A percentile compares a stretch with the other conserved stretches of the same genome.
Conservation (phyloP, 2,888 invertebrate species). For the Poecilobothrus nobilitatus region DNA sequence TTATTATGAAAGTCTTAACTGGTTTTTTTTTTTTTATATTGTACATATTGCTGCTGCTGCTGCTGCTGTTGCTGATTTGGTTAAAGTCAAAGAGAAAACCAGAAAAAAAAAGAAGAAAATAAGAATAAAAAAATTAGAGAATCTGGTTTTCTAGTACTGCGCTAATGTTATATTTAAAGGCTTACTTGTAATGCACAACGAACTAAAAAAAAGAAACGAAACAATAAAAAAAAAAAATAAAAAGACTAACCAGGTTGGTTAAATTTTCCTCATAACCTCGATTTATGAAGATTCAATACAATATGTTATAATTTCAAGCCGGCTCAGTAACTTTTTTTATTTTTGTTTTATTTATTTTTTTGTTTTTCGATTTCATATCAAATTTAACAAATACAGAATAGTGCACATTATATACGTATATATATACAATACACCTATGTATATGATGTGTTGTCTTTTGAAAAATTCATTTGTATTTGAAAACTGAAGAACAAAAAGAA, state of each 20-base stretch:
- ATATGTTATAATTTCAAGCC: not conserved
- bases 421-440: too few relatives aligned
- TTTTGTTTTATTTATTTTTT: too few relatives aligned
- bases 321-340: not conserved
- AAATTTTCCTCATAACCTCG: slow-evolving; percentile 1
- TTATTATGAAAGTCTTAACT: not conserved
- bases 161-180: not conserved
- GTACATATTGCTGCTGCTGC: not conserved
- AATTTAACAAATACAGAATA: too few relatives aligned
- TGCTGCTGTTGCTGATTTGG: not conserved
- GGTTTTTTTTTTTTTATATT: not conserved
- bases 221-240: not conserved
- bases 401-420: too few relatives aligned
- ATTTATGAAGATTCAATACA: not conserved
- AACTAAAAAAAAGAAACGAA: not conserved
- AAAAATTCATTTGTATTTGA: too few relatives aligned
- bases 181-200: not conserved
- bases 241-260: not conserved
- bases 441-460: too few relatives aligned
- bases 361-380: too few relatives aligned
- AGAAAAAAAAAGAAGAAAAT: not conserved
- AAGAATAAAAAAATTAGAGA: not conserved
- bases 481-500: too few relatives aligned
- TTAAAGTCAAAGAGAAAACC: not conserved
- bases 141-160: not conserved